phyloP scores from a whole-genome alignment of 2,888 invertebrate species.

The Sesamia inferens region DNA sequence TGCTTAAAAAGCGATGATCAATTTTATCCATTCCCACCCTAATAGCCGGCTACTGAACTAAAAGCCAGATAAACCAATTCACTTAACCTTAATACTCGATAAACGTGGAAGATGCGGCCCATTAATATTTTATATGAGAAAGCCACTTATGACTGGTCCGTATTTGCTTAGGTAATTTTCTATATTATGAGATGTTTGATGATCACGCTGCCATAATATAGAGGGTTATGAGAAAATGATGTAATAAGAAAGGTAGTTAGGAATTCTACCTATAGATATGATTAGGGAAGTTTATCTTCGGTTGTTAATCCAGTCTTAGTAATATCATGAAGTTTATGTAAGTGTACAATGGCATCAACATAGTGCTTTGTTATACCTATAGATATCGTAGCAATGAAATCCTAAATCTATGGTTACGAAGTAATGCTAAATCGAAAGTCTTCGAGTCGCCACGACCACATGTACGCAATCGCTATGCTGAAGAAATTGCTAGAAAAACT shows the following conservation, averaged over 20 bases:
- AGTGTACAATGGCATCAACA: too few relatives aligned
- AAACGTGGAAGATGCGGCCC: conserved; percentile 43
- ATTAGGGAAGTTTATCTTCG: background rate
- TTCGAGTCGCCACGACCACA: too few relatives aligned
- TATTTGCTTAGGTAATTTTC: conserved; percentile 33
- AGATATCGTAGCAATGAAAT: too few relatives aligned
- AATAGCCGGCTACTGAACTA: conserved; percentile 30
- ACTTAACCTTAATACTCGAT: conserved; percentile 48
- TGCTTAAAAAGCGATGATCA: too few relatives aligned
- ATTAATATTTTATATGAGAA: conserved; percentile 53
- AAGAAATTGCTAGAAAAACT: too few relatives aligned
- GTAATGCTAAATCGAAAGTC: too few relatives aligned
- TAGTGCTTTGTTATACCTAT: too few relatives aligned
- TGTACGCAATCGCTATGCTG: background rate
- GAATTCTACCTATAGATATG: background rate
- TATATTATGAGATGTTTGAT: conserved; percentile 21
- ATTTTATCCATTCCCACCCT: conserved; percentile 30
- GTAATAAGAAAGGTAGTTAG: background rate
- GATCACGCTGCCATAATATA: conserved; percentile 8
- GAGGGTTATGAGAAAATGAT: conserved; percentile 19
- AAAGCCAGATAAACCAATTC: conserved; percentile 51
- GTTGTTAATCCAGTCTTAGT: background rate
- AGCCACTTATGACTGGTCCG: conserved; percentile 27
- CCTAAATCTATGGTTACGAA: too few relatives aligned
- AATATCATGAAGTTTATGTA: background rate